Base-by-base conservation (phyloP, 92 coral and sea anemone species). In the Parazoanthus atlanticus region DNA sequence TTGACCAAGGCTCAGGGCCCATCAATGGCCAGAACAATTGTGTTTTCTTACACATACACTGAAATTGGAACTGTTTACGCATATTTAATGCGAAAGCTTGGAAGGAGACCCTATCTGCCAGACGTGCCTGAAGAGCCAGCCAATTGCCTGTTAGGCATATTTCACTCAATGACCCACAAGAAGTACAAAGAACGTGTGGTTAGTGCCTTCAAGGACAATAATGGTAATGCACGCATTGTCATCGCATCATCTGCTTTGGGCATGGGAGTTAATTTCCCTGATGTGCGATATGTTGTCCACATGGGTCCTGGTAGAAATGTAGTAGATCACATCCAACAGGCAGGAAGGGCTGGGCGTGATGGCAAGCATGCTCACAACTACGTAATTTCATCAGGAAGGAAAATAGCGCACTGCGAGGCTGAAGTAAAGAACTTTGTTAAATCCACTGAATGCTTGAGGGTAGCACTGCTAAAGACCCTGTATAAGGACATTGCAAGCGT, bases 271-370 rank as follows among this genome's bases (percentile, higher is more conserved):
- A 86, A 76, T 64, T 86, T 86, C 41, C 89, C 90, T 1, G 80
- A 88, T 88, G 90, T 88, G 41, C n/a, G 86, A 6, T 88, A 38
- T 67, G 73, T 88, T 11, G 73, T 89, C 6, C 83, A 89, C 82
- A 12, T 82, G 73, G 91, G 91, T 23, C 78, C 91, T 19, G 86
- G 79, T 6, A 31, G 90, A 40, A 80, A 41, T n/a, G 85, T 88
- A 30, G 79, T 88, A 0, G 86, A 71, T 30, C 90, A 87, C 31
- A 76, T 76, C 30, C 85, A 87, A 41, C 84, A 87, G 43, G 31
- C 84, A 56, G 85, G 85, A 8, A 70, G 85, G 71, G 89, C 89
- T 25, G 90, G 90, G 3, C 80, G 86, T n/a, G 86, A 88, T 88
- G 86, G 90, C 0, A 80, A 73, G 38, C 86, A 64, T 3, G 49